A percentile compares a stretch with the other conserved stretches of the same genome.
Conservation (phyloP, 2,888 invertebrate species). For the Malacosoma neustria region DNA sequence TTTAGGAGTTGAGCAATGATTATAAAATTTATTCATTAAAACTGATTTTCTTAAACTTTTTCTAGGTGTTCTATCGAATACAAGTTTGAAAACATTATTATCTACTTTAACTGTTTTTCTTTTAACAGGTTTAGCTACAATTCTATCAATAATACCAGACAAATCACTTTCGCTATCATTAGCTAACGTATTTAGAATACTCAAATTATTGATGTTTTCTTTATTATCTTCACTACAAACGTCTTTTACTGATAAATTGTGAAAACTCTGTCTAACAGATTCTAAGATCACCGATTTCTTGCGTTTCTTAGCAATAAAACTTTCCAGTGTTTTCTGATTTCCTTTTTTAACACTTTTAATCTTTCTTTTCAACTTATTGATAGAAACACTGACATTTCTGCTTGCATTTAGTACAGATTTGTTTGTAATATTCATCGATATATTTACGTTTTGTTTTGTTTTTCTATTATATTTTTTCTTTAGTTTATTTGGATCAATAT, state of each 20-base stretch:
- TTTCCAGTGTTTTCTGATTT: conserved; percentile 51
- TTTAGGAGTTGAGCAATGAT: conserved; percentile 56
- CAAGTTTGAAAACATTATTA: conserved; percentile 43
- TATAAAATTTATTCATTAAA: conserved; percentile 24
- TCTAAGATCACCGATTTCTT: conserved; percentile 29
- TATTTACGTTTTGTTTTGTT: conserved; percentile 26
- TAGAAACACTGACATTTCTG: conserved; percentile 45
- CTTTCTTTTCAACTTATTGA: conserved; percentile 58
- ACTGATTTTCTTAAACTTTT: conserved; percentile 31
- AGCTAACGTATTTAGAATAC: conserved; percentile 31
- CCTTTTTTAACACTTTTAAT: conserved; percentile 35
- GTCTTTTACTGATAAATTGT: conserved; percentile 29
- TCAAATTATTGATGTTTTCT: conserved; percentile 25
- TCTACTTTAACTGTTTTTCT: conserved; percentile 44
- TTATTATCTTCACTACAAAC: conserved; percentile 17
- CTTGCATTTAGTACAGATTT: conserved; percentile 34
- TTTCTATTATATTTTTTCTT: conserved; percentile 56
- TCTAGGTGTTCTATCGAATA: conserved; percentile 43
- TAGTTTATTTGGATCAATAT: conserved; percentile 34
- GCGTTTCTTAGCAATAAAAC: conserved; percentile 47
- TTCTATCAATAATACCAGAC: conserved; percentile 52
- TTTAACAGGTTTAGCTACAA: conserved; percentile 36
- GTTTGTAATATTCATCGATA: conserved; percentile 32
- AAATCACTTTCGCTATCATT: conserved; percentile 34
- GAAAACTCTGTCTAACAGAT: conserved; percentile 32